phyloP scores from a whole-genome alignment of 2,797 vertebrate genomes.

The Sebastes reedi region DNA sequence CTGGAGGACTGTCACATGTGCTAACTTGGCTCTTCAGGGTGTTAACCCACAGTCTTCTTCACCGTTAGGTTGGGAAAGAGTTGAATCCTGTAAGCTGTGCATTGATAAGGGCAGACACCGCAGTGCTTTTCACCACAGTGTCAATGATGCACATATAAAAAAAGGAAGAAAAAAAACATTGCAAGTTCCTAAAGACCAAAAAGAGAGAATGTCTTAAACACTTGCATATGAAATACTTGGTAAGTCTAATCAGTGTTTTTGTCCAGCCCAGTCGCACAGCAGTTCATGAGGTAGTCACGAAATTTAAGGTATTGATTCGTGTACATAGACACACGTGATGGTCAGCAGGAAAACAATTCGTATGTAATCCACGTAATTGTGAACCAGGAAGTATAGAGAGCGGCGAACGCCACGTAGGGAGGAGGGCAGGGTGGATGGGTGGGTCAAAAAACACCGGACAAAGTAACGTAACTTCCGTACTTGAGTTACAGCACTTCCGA shows the following conservation, averaged over 20 bases:
- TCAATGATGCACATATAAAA: constrained; percentile 53
- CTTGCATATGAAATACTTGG: constrained; percentile 46
- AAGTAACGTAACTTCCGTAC: no score
- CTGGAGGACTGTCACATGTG: constrained; percentile 55
- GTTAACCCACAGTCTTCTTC: constrained; percentile 33
- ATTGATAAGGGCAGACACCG: constrained; percentile 77
- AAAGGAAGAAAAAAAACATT: constrained; percentile 19
- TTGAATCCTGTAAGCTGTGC: constrained; percentile 63
- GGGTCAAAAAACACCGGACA: no score
- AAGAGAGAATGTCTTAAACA: constrained; percentile 66
- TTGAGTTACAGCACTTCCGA: no score
- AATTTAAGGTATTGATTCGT: no score
- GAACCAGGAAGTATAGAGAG: no score
- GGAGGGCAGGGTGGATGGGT: no score
- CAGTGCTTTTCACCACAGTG: constrained; percentile 77
- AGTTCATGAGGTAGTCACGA: no score
- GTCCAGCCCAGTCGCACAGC: no score
- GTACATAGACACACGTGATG: no score
- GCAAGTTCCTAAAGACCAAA: constrained; percentile 65
- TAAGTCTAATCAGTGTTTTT: constrained; percentile 64
- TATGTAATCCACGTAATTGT: no score
- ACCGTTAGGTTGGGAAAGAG: constrained; percentile 27
- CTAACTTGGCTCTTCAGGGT: constrained; percentile 33
- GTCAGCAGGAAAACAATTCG: no score
- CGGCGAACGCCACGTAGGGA: accelerated